These are phyloP conservation scores for Eristalis pertinax DNA, from an alignment of 2,888 invertebrate species.

Conservation along the genomic window DNA sequence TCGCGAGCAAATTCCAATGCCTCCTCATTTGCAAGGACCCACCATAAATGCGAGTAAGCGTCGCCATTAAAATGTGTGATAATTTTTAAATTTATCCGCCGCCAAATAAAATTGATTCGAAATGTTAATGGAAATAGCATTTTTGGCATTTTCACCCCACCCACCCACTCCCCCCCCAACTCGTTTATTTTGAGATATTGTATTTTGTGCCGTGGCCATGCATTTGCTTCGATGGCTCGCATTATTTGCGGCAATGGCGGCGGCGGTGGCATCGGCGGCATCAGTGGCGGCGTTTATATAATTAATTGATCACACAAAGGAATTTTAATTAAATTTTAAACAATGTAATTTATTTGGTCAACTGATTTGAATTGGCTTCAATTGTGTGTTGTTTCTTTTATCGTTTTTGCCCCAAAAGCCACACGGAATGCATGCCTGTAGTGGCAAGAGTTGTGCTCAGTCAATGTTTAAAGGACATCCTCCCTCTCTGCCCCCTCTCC, in stretches of 20 bases:
- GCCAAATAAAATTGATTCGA: neutral
- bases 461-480: neutral
- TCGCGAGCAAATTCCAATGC: neutral
- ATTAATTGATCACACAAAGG: conserved; percentile 8
- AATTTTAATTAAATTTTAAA: conserved; percentile 35
- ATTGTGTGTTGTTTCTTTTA: neutral
- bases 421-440: no score
- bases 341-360: neutral
- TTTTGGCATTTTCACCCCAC: neutral
- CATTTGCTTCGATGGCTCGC: neutral
- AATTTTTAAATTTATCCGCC: neutral
- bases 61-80: neutral
- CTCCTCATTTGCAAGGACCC: neutral
- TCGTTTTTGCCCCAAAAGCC: no score
- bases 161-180: no score
- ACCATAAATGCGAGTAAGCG: neutral
- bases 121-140: conserved; percentile 13
- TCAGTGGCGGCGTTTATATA: neutral
- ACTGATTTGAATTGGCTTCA: neutral
- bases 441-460: neutral
- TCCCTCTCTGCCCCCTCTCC: no score
- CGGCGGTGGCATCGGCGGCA: neutral
- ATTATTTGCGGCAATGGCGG: neutral
- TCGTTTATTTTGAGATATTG: neutral
- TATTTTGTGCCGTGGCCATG: neutral